Evolutionary conservation across 2,113 vertebrate species (phyloP).

Genomic region (Lepus europaeus): DNA sequence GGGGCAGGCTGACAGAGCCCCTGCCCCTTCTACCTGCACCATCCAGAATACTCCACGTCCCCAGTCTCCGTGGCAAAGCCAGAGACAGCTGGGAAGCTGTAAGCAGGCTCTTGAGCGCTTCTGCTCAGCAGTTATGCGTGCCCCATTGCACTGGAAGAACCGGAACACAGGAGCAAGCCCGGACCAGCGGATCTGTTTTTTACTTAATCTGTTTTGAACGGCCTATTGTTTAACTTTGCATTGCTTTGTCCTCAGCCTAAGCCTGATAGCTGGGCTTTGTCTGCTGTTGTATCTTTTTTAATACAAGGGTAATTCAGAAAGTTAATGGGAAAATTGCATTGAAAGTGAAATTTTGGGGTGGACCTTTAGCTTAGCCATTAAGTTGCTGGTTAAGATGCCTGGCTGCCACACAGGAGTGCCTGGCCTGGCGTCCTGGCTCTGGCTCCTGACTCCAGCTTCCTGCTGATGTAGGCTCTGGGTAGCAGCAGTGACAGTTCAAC

Average conservation of each 20-base stretch:
- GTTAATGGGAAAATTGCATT: too few species aligned
- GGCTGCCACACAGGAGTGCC: too few species aligned
- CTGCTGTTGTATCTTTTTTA: not conserved
- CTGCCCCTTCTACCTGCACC: not conserved
- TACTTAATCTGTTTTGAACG: not conserved
- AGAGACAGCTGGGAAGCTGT: not conserved
- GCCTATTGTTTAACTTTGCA: not conserved
- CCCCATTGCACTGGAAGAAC: fast-evolving
- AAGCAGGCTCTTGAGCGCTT: not conserved
- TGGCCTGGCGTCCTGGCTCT: too few species aligned
- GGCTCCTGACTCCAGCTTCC: too few species aligned
- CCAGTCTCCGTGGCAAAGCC: not conserved
- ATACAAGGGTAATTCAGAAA: too few species aligned
- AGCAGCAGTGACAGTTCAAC: too few species aligned
- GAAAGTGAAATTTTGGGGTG: too few species aligned
- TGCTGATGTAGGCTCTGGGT: too few species aligned
- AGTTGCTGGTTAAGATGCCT: too few species aligned
- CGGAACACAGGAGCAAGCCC: not conserved
- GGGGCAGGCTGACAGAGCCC: not conserved
- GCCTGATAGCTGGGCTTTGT: not conserved
- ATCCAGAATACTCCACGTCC: not conserved
- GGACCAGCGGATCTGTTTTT: not conserved
- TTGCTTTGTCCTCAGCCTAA: not conserved
- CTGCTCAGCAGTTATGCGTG: not conserved
- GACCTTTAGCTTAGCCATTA: too few species aligned